Evolutionary conservation across 2,113 vertebrate genomes (phyloP).

Genomic region (Rana temporaria): DNA sequence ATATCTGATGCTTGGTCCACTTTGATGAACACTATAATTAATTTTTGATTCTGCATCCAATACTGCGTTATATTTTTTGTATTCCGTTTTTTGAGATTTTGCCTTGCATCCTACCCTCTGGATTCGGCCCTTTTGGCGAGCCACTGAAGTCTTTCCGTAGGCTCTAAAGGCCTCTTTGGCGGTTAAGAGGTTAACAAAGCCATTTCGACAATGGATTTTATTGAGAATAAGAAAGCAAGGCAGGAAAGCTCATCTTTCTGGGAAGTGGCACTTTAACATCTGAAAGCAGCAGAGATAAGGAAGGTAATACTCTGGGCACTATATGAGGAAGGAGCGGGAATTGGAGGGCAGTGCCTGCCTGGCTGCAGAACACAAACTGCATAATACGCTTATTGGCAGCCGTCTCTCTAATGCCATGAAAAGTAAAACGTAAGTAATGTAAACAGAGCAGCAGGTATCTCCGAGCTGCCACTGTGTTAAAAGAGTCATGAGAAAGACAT

Average conservation of each 20-base stretch:
- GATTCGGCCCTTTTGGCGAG: not conserved
- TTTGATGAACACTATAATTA: too few relatives aligned
- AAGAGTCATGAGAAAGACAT: slow-evolving; percentile 29
- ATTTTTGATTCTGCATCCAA: too few relatives aligned
- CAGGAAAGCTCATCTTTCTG: slow-evolving; percentile 19
- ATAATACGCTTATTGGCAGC: slow-evolving; percentile 7
- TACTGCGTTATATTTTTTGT: too few relatives aligned
- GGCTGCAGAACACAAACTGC: not conserved
- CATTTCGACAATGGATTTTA: slow-evolving; percentile 26
- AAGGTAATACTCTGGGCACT: slow-evolving; percentile 4
- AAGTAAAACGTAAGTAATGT: slow-evolving; percentile 19
- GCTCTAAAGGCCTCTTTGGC: not conserved
- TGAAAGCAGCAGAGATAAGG: slow-evolving; percentile 28
- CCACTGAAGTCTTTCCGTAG: not conserved
- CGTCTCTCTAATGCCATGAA: not conserved
- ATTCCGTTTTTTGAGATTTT: not conserved
- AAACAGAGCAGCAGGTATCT: slow-evolving; percentile 47
- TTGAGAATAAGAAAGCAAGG: slow-evolving; percentile 18
- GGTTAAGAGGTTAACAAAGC: slow-evolving; percentile 21
- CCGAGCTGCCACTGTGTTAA: slow-evolving; percentile 41
- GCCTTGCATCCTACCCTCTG: too few relatives aligned
- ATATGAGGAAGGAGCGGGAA: slow-evolving; percentile 4
- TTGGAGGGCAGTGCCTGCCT: slow-evolving; percentile 1
- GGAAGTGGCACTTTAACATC: slow-evolving; percentile 27
- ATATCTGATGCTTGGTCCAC: too few relatives aligned